Conservation (phyloP, 2,797 vertebrate species). For the Ataeniobius toweri region DNA sequence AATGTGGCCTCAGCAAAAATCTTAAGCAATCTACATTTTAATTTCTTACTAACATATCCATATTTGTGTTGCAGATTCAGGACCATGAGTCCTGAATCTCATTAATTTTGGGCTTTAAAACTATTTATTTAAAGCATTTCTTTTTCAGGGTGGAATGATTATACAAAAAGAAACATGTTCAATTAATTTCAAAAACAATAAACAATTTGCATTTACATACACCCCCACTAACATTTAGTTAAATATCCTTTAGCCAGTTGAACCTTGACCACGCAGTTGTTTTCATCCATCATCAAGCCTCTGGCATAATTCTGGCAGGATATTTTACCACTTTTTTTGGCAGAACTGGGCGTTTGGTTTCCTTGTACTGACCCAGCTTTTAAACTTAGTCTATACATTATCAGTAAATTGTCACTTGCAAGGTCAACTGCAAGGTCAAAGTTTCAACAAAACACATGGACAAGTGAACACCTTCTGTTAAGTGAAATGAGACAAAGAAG, state of each 20-base stretch:
- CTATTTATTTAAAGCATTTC: not conserved
- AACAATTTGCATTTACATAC: conserved; percentile 4
- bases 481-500: not conserved
- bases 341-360: not conserved
- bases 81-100: not conserved
- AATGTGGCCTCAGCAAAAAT: not conserved
- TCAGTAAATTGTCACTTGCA: not conserved
- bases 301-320: not conserved
- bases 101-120: not conserved
- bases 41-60: not conserved
- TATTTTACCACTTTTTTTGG: not conserved
- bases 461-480: not conserved
- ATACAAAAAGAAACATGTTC: not conserved
- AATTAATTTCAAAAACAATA: not conserved
- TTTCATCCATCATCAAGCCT: not conserved
- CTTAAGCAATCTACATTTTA: not conserved
- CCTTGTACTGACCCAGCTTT: not conserved
- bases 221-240: conserved; percentile 1
- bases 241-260: not conserved
- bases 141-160: not conserved
- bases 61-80: not conserved
- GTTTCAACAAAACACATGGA: no score
- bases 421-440: not conserved
- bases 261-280: not conserved
- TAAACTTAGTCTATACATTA: no score